Evolutionary conservation across 2,888 invertebrate species (phyloP), one percentile per base, ranked within the genome.

Genomic region (Hirtodrosophila histrioides): DNA sequence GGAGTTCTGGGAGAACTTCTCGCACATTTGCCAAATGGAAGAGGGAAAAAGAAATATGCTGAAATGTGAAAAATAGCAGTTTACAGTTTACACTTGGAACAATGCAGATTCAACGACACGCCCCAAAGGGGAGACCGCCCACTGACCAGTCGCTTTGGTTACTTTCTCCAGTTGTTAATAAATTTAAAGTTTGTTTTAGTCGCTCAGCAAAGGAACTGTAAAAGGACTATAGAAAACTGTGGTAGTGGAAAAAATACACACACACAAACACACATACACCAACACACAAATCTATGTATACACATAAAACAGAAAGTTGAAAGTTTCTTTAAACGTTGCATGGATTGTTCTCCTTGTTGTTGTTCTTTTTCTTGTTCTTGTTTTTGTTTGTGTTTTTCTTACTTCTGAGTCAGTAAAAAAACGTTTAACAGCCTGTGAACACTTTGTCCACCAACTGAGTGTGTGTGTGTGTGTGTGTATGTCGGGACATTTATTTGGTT

Each of bases 241-340:
- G 57, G 45, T 49, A 50, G 35, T 9, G 39, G 10, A 39, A 60
- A 36, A 39, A 60, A 36, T 36, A 40, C 43, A 51, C 37, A 43
- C 46, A 66, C 49, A 53, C 7, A 54, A 10, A 10, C n/a, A 53
- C 35, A 60, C 10, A 49, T 5, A 37, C 9, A 45, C n/a, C 17
- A 17, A 17, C 17, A 17, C 17, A 17, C 17, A 29, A 8, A 8
- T 24, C 5, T 17, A 33, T 11, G 27, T n/a, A 29, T 17, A 50
- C 63, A 61, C 62, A 73, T 80, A 80, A 83, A 73, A 72, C 69
- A 83, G 75, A 70, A 85, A 73, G 70, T 74, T 62, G 57, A 74
- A 86, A 82, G 73, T 86, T 86, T 83, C 78, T 65, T 86, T 86
- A 86, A 82, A 80, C 86, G 82, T 64, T 77, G 70, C 82, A 65